Percentiles rank a stretch among this genome's conserved stretches.
phyloP scores from a whole-genome alignment of 2,888 invertebrate species.

The Miltochrista miniata region DNA sequence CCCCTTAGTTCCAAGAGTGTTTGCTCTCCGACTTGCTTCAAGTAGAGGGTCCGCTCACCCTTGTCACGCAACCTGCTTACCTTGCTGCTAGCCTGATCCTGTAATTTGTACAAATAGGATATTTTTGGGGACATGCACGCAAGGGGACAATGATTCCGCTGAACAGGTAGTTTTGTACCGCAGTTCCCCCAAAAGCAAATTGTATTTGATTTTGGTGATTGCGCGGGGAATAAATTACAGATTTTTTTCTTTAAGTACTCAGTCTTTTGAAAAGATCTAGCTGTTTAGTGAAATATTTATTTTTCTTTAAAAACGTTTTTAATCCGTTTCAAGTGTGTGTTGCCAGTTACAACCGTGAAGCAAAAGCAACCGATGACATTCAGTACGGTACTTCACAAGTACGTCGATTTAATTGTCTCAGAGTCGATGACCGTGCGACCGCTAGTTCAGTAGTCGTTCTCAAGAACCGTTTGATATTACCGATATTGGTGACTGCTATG shows the following conservation, averaged over 20 bases:
- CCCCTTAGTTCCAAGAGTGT: conserved; percentile 57
- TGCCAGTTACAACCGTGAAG: conserved; percentile 13
- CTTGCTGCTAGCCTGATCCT: conserved; percentile 48
- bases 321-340: background rate
- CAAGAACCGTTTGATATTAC: conserved; percentile 27
- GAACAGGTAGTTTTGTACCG: conserved; percentile 18
- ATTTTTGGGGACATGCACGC: conserved; percentile 3
- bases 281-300: no score
- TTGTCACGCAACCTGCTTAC: conserved; percentile 54
- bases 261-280: no score
- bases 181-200: background rate
- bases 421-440: conserved; percentile 73
- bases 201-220: background rate
- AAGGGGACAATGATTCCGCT: conserved; percentile 12
- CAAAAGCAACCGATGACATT: conserved; percentile 37
- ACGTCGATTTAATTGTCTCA: conserved; percentile 67
- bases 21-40: conserved; percentile 65
- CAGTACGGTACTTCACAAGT: conserved; percentile 47
- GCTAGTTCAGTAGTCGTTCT: conserved; percentile 49
- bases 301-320: background rate
- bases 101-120: conserved; percentile 64
- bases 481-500: conserved; percentile 20
- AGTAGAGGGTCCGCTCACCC: conserved; percentile 62
- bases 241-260: background rate
- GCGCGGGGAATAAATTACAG: background rate